Evolutionary conservation across 2,113 vertebrate species (phyloP).

Genomic region (Saiga tatarica): DNA sequence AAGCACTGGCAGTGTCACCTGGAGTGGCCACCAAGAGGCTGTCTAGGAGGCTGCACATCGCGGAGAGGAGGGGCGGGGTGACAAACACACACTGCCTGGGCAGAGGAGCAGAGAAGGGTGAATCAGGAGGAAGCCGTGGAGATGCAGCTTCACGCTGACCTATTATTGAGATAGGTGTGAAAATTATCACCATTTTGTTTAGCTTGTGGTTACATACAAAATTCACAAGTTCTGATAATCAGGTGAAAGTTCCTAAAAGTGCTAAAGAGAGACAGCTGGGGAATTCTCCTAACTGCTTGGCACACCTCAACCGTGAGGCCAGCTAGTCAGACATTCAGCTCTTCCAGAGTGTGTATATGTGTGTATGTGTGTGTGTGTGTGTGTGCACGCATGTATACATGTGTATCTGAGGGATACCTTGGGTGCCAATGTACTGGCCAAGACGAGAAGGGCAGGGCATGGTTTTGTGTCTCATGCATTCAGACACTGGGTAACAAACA

Average conservation of each 20-base stretch:
- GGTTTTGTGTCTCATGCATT: background rate
- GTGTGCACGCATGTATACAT: rapidly evolving
- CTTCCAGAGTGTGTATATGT: background rate
- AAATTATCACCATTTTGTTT: background rate
- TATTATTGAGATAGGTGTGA: slow-evolving; percentile 42
- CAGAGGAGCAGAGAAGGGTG: slow-evolving; percentile 70
- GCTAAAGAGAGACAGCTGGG: background rate
- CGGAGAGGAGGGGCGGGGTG: slow-evolving; percentile 90
- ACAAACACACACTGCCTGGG: slow-evolving; percentile 84
- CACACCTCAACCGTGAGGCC: no score
- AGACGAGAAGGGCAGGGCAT: background rate
- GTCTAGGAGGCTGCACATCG: slow-evolving; percentile 89
- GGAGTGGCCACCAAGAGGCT: slow-evolving; percentile 89
- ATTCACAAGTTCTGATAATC: background rate
- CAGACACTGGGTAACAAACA: background rate
- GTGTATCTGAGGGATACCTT: no score
- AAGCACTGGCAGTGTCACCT: slow-evolving; percentile 85
- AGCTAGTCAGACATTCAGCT: background rate
- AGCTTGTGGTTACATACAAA: background rate
- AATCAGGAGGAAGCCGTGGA: slow-evolving; percentile 81
- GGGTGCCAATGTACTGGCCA: background rate
- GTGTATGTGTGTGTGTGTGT: rapidly evolving
- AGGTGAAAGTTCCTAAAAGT: background rate
- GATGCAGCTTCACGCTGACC: slow-evolving; percentile 89
- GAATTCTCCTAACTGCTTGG: background rate